Evolutionary conservation across 2,888 invertebrate genomes (phyloP).

Genomic region (Agrotis clavis): DNA sequence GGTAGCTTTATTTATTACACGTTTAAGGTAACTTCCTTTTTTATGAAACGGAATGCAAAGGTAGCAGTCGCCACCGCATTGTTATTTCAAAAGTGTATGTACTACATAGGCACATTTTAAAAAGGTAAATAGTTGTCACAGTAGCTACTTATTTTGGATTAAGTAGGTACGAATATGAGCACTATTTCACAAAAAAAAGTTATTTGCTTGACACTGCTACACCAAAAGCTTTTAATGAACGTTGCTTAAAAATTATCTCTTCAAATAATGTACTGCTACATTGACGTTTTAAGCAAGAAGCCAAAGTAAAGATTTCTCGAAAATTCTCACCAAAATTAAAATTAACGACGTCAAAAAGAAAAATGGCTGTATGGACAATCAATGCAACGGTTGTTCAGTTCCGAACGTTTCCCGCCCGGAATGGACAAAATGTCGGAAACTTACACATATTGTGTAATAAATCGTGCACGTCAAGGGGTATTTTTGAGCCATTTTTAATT

Average conservation of each 20-base stretch:
- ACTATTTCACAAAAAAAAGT: no score
- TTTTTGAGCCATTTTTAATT: slow-evolving; percentile 91
- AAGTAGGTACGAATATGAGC: no score
- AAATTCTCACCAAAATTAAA: slow-evolving; percentile 3
- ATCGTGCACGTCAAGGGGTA: slow-evolving; percentile 83
- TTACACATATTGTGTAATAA: slow-evolving; percentile 76
- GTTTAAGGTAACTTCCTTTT: slow-evolving; percentile 4
- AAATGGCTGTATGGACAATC: slow-evolving; percentile 49
- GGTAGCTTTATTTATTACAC: slow-evolving; percentile 51
- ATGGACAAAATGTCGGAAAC: slow-evolving; percentile 65
- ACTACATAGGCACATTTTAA: no score
- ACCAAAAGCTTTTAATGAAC: no score
- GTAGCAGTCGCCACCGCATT: neutral
- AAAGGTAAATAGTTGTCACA: no score
- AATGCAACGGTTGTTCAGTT: slow-evolving; percentile 49
- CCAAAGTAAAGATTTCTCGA: neutral
- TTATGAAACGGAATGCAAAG: neutral
- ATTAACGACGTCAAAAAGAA: slow-evolving; percentile 25
- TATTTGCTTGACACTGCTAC: no score
- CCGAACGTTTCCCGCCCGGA: slow-evolving; percentile 59
- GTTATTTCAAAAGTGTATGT: neutral
- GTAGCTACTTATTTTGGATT: no score
- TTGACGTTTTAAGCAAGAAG: neutral
- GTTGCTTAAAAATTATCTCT: neutral
- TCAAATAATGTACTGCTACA: neutral